Evolutionary conservation across 2,888 invertebrate genomes (phyloP).

Genomic region (Drosophila anomelani): DNA sequence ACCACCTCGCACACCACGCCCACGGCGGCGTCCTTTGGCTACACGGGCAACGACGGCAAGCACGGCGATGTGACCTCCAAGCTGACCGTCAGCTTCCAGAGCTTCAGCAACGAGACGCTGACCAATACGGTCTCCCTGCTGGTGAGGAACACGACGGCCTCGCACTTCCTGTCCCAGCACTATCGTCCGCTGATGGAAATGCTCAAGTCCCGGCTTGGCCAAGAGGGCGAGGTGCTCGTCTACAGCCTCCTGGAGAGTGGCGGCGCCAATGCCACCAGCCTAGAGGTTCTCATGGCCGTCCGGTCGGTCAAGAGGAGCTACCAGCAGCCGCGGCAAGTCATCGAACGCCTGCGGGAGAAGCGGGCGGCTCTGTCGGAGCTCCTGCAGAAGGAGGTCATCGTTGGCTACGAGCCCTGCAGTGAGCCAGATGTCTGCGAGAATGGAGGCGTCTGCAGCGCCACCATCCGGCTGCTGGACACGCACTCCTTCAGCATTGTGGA

Average conservation of each 20-base stretch:
- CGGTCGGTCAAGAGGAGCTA: slow-evolving; percentile 86
- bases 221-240: slow-evolving; percentile 88
- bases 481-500: slow-evolving; percentile 88
- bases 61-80: slow-evolving; percentile 95
- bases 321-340: slow-evolving; percentile 88
- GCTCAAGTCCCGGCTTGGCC: slow-evolving; percentile 87
- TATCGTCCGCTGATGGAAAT: slow-evolving; percentile 91
- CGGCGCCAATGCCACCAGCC: slow-evolving; percentile 79
- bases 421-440: slow-evolving; percentile 89
- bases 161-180: slow-evolving; percentile 90
- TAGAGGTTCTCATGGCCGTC: slow-evolving; percentile 89
- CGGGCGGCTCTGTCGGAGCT: slow-evolving; percentile 88
- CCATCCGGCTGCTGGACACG: slow-evolving; percentile 87
- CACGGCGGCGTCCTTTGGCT: slow-evolving; percentile 90
- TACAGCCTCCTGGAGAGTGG: slow-evolving; percentile 88
- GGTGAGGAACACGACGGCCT: slow-evolving; percentile 90
- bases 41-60: slow-evolving; percentile 95
- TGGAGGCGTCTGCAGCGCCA: slow-evolving; percentile 91
- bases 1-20: slow-evolving; percentile 89
- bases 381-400: slow-evolving; percentile 86
- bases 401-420: slow-evolving; percentile 93
- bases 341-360: slow-evolving; percentile 88
- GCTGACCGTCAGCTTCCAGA: slow-evolving; percentile 92
- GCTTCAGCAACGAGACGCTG: slow-evolving; percentile 92
- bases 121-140: slow-evolving; percentile 92